These are phyloP conservation scores for Leptopilina drosophilae DNA, from an alignment of 2,888 invertebrate species.

Conservation along the genomic window DNA sequence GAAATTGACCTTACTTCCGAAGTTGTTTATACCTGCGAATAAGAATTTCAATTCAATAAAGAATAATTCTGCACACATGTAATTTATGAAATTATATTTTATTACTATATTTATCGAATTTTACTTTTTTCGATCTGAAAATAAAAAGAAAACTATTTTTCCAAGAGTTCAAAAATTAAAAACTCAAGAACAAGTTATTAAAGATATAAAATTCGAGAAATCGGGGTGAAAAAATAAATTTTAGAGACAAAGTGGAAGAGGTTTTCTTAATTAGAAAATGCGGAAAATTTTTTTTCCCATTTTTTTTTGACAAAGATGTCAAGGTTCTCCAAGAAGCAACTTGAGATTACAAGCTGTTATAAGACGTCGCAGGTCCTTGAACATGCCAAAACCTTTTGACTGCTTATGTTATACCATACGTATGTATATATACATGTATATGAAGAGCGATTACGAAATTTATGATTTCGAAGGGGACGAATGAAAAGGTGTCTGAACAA, in stretches of 20 bases:
- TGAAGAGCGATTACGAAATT: conserved; percentile 32
- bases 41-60: conserved; percentile 28
- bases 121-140: no score
- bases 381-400: conserved; percentile 39
- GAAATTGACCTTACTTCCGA: conserved; percentile 31
- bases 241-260: neutral
- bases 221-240: no score
- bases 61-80: neutral
- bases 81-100: no score
- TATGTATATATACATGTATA: neutral
- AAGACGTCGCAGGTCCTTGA: conserved; percentile 31
- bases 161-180: no score
- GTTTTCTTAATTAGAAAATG: neutral
- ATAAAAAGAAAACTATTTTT: no score
- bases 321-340: conserved; percentile 33
- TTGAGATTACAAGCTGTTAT: conserved; percentile 26
- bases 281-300: neutral
- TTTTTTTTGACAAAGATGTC: conserved; percentile 27
- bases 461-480: conserved; percentile 25
- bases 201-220: no score
- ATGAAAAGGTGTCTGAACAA: conserved; percentile 11
- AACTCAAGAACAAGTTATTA: no score
- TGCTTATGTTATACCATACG: conserved; percentile 21
- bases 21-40: conserved; percentile 10
- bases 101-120: no score